Evolutionary conservation across 2,113 vertebrate species (phyloP).

Genomic region (Xyrauchen texanus): DNA sequence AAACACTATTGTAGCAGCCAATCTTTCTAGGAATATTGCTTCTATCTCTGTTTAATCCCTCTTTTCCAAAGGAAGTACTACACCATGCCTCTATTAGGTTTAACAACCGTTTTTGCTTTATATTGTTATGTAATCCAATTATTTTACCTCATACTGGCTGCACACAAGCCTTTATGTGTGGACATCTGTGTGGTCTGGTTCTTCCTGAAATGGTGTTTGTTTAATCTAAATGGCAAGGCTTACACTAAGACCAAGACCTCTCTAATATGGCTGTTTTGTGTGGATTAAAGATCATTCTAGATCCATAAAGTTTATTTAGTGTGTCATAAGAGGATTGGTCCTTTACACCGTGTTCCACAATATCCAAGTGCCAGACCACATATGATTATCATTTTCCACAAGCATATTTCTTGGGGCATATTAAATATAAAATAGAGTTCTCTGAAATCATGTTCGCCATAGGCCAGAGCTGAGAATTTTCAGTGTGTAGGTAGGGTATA

Average conservation of each 20-base stretch:
- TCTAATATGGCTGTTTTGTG: constrained; percentile 62
- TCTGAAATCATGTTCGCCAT: too few relatives aligned
- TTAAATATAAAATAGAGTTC: too few relatives aligned
- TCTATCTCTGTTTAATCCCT: not conserved
- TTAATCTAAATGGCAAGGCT: constrained; percentile 71
- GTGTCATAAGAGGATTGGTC: constrained; percentile 69
- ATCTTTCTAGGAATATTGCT: constrained; percentile 3
- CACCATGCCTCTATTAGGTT: not conserved
- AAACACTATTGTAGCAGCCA: not conserved
- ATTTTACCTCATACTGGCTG: not conserved
- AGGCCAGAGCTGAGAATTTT: too few relatives aligned
- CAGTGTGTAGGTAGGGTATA: too few relatives aligned
- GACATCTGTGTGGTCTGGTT: constrained; percentile 4
- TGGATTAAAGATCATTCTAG: constrained; percentile 72
- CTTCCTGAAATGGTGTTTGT: constrained; percentile 62
- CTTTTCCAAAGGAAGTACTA: not conserved
- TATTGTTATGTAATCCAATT: constrained; percentile 36
- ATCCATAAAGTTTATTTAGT: constrained; percentile 75
- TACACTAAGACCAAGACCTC: constrained; percentile 69
- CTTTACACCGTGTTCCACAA: constrained; percentile 49
- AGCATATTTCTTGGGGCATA: not conserved
- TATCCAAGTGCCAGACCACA: constrained; percentile 52
- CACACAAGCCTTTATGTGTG: constrained; percentile 36
- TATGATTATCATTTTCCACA: constrained; percentile 46
- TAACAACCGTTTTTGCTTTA: constrained; percentile 3